Conservation (phyloP, 2,113 vertebrate species). For the Fregata magnificens region DNA sequence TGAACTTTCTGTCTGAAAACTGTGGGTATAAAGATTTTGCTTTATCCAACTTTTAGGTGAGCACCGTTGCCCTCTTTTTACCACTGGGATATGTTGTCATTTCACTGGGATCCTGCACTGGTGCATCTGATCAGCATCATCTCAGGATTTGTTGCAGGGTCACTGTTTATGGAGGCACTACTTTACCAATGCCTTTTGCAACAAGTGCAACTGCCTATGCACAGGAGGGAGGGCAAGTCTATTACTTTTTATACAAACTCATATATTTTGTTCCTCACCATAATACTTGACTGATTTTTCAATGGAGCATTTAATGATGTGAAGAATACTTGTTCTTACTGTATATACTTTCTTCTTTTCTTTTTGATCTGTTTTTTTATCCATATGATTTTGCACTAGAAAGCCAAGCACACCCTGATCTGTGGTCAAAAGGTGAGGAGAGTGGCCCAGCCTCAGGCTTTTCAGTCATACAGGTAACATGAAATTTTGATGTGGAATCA, state of each 20-base stretch:
- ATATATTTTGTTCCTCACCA: not conserved
- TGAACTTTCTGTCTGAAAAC: not conserved
- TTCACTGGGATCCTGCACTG: not conserved
- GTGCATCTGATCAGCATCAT: not conserved
- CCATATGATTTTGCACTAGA: not conserved
- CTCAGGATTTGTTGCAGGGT: not conserved
- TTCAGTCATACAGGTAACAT: not conserved
- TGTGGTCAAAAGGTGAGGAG: not conserved
- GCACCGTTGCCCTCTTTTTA: not conserved
- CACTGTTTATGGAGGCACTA: not conserved
- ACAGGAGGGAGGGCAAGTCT: not conserved
- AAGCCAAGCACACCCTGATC: not conserved
- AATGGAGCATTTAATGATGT: not conserved
- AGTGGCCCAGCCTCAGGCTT: not conserved
- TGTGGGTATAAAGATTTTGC: not conserved
- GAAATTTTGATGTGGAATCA: not conserved
- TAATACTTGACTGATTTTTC: not conserved
- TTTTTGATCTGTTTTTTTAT: not conserved
- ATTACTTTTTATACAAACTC: not conserved
- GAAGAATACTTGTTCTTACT: not conserved
- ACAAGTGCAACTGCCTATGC: not conserved
- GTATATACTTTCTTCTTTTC: not conserved
- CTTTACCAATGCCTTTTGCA: not conserved
- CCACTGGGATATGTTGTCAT: not conserved
- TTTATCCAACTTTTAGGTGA: not conserved